These are phyloP conservation scores for Scalopus aquaticus DNA, from an alignment of 2,113 vertebrate species.

Conservation along the genomic window DNA sequence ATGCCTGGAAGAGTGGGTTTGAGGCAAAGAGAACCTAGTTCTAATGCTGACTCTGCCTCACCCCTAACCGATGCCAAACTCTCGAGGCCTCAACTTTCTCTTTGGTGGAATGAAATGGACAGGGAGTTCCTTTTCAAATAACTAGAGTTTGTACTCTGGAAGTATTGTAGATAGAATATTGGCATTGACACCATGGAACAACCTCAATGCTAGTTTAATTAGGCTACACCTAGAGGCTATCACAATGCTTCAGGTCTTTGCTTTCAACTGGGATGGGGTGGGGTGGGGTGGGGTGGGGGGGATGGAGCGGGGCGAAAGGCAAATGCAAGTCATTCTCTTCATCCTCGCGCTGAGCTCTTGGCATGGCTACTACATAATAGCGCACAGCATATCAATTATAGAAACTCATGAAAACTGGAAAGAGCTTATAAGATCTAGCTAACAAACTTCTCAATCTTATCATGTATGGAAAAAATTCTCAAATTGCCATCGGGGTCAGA, in stretches of 20 bases:
- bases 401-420: not conserved
- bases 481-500: not conserved
- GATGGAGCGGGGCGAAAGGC: not conserved
- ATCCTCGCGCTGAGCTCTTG: not conserved
- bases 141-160: not conserved
- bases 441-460: not conserved
- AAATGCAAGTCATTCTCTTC: not conserved
- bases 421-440: not conserved
- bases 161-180: not conserved
- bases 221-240: not conserved
- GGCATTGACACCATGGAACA: fast-evolving
- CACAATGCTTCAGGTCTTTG: not conserved
- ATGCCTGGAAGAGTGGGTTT: not conserved
- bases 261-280: not conserved
- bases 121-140: not conserved
- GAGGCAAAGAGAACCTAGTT: not conserved
- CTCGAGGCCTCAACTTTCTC: not conserved
- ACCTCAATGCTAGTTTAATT: not conserved
- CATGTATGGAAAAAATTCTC: not conserved
- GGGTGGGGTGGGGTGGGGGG: not conserved
- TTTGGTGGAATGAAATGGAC: not conserved
- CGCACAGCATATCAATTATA: not conserved
- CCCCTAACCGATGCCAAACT: not conserved
- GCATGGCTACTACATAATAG: fast-evolving
- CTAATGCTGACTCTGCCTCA: not conserved